Conservation (phyloP, 2,113 vertebrate genomes). For the Pholis gunnellus region DNA sequence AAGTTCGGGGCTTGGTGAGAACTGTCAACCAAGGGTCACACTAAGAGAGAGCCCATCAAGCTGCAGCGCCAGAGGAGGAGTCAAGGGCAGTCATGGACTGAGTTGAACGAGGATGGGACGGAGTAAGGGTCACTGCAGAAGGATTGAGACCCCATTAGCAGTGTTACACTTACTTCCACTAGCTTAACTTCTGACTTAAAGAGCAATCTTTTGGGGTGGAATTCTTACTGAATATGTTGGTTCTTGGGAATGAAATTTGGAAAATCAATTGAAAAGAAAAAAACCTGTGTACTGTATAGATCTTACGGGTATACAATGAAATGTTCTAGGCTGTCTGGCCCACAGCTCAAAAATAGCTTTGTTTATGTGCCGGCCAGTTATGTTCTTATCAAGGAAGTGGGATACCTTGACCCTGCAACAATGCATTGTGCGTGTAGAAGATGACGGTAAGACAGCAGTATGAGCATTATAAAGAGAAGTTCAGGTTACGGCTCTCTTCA, state of each 20-base stretch:
- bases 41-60: conserved; percentile 58
- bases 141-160: conserved; percentile 76
- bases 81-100: conserved; percentile 78
- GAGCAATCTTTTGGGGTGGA: conserved; percentile 42
- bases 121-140: conserved; percentile 65
- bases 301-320: not conserved
- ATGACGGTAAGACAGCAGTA: not conserved
- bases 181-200: conserved; percentile 68
- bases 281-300: not conserved
- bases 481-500: conserved; percentile 8
- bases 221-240: conserved; percentile 22
- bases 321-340: not conserved
- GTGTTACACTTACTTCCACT: conserved; percentile 74
- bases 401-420: conserved; percentile 9
- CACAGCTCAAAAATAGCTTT: not conserved
- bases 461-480: not conserved
- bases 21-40: conserved; percentile 75
- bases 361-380: not conserved
- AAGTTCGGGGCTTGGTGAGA: conserved; percentile 67
- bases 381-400: conserved; percentile 24
- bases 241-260: not conserved
- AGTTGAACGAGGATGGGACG: conserved; percentile 65
- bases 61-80: conserved; percentile 73
- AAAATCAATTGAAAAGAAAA: not conserved
- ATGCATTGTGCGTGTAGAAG: not conserved